phyloP scores from a whole-genome alignment of 2,888 invertebrate species.

The Synergus itoensis region DNA sequence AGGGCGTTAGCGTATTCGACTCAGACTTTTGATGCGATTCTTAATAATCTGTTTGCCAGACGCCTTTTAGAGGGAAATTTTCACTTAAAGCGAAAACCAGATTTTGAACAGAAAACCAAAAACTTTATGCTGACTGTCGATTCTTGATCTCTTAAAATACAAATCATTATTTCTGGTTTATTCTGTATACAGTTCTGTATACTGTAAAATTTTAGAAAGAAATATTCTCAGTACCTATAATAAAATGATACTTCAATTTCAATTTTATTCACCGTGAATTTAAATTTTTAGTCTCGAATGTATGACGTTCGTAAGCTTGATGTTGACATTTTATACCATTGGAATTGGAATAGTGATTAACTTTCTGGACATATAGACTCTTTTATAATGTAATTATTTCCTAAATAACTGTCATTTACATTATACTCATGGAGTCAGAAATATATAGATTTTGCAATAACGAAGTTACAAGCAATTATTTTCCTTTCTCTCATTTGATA shows the following conservation, averaged over 20 bases:
- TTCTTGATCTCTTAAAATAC: too few species aligned
- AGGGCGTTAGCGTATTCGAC: constrained; percentile 11
- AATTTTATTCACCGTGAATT: not conserved
- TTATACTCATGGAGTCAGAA: not conserved
- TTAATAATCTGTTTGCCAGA: not conserved
- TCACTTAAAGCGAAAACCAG: not conserved
- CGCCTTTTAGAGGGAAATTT: not conserved
- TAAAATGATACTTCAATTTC: not conserved
- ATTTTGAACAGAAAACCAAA: not conserved
- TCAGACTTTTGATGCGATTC: constrained; percentile 4
- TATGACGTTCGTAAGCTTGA: not conserved
- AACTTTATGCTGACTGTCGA: not conserved
- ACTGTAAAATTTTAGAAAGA: too few species aligned
- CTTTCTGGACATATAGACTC: not conserved
- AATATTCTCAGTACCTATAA: not conserved
- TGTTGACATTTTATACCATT: not conserved
- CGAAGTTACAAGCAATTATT: not conserved
- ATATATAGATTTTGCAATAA: not conserved
- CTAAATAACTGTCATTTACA: not conserved
- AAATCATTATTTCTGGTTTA: too few species aligned
- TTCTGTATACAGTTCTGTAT: too few species aligned
- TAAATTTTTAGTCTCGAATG: not conserved
- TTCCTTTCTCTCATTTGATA: too few species aligned
- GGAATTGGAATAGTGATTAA: constrained; percentile 13
- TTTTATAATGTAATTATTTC: constrained; percentile 16